Evolutionary conservation across 1,140 invertebrate genomes (phyloP).

Genomic region (Drosophila nikananu): DNA sequence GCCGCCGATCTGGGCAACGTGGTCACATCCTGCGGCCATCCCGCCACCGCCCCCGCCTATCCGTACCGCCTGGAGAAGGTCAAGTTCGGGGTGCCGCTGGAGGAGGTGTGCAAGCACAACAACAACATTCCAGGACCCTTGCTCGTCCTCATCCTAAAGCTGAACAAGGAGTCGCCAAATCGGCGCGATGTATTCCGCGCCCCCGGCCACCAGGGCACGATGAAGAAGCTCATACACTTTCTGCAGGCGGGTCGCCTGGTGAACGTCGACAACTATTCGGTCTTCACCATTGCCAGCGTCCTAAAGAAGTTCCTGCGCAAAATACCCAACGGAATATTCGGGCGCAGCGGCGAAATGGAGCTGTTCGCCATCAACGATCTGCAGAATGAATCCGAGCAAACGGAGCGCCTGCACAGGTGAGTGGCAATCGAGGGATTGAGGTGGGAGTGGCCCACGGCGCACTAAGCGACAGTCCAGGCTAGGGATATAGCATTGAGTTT

Average conservation of each 20-base stretch:
- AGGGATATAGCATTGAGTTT: background rate
- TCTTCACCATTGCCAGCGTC: constrained; percentile 99
- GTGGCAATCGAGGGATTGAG: constrained; percentile 16
- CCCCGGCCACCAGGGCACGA: constrained; percentile 96
- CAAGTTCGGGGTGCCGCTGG: constrained; percentile 95
- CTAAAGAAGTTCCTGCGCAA: constrained; percentile 99
- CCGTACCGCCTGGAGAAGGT: constrained; percentile 96
- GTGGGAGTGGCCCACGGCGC: constrained; percentile 4
- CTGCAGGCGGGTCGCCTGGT: constrained; percentile 97
- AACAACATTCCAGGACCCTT: constrained; percentile 96
- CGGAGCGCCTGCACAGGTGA: constrained; percentile 96
- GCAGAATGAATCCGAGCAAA: constrained; percentile 92
- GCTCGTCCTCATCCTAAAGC: constrained; percentile 95
- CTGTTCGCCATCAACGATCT: constrained; percentile 95
- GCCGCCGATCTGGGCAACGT: constrained; percentile 95
- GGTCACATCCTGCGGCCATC: constrained; percentile 94
- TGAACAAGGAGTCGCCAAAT: constrained; percentile 97
- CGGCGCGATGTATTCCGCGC: constrained; percentile 97
- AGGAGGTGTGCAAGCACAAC: constrained; percentile 96
- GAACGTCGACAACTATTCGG: constrained; percentile 99
- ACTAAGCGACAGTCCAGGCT: background rate
- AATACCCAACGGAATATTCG: constrained; percentile 98
- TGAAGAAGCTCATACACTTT: constrained; percentile 98
- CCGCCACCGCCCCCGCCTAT: constrained; percentile 87
- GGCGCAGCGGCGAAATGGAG: constrained; percentile 94